Conservation (phyloP, 2,797 vertebrate species). For the Varecia variegata region DNA sequence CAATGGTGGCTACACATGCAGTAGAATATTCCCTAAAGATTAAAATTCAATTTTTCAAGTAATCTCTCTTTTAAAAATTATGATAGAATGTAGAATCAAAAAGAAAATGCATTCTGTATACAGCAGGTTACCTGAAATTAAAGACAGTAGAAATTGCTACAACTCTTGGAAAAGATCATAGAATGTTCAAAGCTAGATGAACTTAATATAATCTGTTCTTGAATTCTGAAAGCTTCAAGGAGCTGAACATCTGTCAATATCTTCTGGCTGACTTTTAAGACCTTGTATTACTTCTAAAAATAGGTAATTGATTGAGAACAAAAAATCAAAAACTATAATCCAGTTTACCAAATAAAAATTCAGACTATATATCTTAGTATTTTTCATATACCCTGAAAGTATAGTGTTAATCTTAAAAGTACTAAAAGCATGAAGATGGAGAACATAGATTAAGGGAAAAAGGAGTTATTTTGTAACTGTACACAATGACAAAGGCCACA, state of each 20-base stretch:
- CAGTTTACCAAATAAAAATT: not conserved
- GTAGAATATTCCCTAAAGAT: constrained; percentile 36
- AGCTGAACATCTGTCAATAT: constrained; percentile 43
- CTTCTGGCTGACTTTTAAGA: constrained; percentile 35
- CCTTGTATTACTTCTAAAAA: not conserved
- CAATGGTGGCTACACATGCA: not conserved
- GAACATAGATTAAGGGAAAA: not conserved
- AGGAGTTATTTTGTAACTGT: not conserved
- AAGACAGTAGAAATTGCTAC: not conserved
- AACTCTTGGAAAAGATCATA: not conserved
- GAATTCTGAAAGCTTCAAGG: not conserved
- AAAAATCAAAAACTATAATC: not conserved
- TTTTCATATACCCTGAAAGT: not conserved
- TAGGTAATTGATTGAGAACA: not conserved
- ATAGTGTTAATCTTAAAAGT: not conserved
- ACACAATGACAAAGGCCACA: not conserved
- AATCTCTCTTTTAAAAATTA: not conserved
- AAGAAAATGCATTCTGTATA: not conserved
- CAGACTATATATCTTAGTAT: not conserved
- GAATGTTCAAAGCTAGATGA: not conserved
- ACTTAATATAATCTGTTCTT: not conserved
- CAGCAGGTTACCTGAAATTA: not conserved
- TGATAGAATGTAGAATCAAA: not conserved
- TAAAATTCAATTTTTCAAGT: constrained; percentile 34
- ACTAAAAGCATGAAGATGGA: not conserved